Evolutionary conservation across 2,888 invertebrate species (phyloP).

Genomic region (Automeris io): DNA sequence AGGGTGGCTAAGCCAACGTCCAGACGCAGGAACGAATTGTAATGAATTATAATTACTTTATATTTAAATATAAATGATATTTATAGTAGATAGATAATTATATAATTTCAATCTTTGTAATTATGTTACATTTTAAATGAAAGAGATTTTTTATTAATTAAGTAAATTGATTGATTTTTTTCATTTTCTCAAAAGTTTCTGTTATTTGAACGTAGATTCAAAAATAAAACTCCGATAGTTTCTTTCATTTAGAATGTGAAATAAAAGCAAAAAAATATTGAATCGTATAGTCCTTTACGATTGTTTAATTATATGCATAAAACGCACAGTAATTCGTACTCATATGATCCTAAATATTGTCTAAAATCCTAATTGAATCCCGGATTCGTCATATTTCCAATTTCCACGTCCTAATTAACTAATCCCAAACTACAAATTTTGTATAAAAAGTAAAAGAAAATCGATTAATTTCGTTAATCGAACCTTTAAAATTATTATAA

Average conservation of each 20-base stretch:
- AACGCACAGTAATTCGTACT: neutral
- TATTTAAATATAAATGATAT: conserved; percentile 36
- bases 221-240: neutral
- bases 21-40: conserved; percentile 30
- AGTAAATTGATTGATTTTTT: too few species aligned
- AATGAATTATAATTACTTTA: conserved; percentile 43
- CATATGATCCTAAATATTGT: neutral
- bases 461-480: neutral
- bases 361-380: neutral
- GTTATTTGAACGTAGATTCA: too few species aligned
- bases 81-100: conserved; percentile 52
- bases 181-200: too few species aligned
- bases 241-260: neutral
- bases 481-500: neutral
- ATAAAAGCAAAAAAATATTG: neutral
- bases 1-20: conserved; percentile 44
- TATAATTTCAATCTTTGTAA: conserved; percentile 14
- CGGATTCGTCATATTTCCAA: too few species aligned
- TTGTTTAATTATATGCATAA: too few species aligned
- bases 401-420: too few species aligned
- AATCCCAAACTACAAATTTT: neutral
- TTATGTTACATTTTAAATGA: conserved; percentile 1
- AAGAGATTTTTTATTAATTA: neutral
- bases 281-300: too few species aligned
- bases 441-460: neutral